Evolutionary conservation across 2,113 vertebrate genomes (phyloP).

Genomic region (Anoura caudifer): DNA sequence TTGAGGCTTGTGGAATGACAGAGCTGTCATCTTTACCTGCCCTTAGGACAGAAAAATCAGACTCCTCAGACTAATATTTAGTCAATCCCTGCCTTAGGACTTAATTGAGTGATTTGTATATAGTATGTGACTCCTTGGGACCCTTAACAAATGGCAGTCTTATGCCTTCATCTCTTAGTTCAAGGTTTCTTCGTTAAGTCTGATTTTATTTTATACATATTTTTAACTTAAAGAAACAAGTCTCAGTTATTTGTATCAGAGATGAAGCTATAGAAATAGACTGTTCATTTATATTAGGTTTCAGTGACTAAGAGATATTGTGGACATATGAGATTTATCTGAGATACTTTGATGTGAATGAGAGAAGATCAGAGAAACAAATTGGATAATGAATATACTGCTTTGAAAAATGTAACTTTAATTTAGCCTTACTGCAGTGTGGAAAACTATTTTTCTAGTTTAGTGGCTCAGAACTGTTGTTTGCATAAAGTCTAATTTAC

Average conservation of each 20-base stretch:
- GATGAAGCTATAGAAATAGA: constrained; percentile 26
- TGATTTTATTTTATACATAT: background rate
- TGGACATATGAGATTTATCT: background rate
- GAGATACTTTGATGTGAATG: constrained; percentile 43
- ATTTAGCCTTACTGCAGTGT: constrained; percentile 41
- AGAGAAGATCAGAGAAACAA: constrained; percentile 46
- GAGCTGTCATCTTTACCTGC: background rate
- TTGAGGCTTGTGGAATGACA: background rate
- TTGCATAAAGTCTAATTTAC: constrained; percentile 65
- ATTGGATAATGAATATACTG: constrained; percentile 48
- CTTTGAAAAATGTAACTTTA: constrained; percentile 48
- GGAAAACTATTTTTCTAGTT: constrained; percentile 60
- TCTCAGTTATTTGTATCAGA: constrained; percentile 14
- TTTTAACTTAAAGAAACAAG: constrained; percentile 34
- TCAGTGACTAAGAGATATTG: background rate
- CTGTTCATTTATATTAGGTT: constrained; percentile 35
- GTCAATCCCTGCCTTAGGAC: background rate
- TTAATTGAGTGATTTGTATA: background rate
- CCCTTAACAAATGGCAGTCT: background rate
- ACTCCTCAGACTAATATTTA: background rate
- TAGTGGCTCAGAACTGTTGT: constrained; percentile 47
- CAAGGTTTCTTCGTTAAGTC: background rate
- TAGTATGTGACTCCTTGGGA: background rate
- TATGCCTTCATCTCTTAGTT: background rate
- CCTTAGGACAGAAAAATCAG: background rate